These are phyloP conservation scores for Eupelmus urozonus DNA, from an alignment of 2,888 invertebrate genomes.

Conservation along the genomic window DNA sequence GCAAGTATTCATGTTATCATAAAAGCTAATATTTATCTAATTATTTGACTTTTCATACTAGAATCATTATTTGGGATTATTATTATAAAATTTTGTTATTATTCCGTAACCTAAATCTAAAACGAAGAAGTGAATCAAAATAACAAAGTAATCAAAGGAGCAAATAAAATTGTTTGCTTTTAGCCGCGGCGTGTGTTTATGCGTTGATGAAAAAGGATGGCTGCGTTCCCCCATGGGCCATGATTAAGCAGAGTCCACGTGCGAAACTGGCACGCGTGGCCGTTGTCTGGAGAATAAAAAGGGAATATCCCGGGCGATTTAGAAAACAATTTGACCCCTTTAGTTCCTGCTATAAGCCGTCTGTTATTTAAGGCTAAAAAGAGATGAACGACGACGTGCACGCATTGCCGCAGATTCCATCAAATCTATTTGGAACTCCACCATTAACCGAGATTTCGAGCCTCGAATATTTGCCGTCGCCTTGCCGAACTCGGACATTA, in stretches of 20 bases:
- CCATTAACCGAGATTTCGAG: conserved; percentile 8
- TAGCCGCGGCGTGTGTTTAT: too few relatives aligned
- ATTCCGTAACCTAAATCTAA: too few relatives aligned
- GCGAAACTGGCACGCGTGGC: conserved; percentile 8
- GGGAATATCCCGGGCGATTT: conserved; percentile 13
- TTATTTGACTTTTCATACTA: too few relatives aligned
- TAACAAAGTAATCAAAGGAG: too few relatives aligned
- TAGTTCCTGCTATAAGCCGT: not conserved
- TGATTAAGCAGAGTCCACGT: not conserved
- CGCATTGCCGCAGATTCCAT: not conserved
- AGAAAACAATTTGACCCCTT: conserved; percentile 34
- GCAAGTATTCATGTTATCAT: too few relatives aligned
- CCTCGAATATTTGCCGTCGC: not conserved
- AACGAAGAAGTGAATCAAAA: too few relatives aligned
- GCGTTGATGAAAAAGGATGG: not conserved
- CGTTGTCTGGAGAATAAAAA: conserved; percentile 7
- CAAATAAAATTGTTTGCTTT: too few relatives aligned
- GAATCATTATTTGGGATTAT: too few relatives aligned
- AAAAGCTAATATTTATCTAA: too few relatives aligned
- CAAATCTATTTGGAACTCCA: not conserved
- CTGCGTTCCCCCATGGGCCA: not conserved
- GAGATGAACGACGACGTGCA: not conserved
- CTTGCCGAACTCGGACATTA: not conserved
- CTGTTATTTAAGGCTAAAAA: not conserved
- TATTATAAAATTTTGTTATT: too few relatives aligned